Conservation (phyloP, 2,888 invertebrate species). For the Steinernema scapterisci region DNA sequence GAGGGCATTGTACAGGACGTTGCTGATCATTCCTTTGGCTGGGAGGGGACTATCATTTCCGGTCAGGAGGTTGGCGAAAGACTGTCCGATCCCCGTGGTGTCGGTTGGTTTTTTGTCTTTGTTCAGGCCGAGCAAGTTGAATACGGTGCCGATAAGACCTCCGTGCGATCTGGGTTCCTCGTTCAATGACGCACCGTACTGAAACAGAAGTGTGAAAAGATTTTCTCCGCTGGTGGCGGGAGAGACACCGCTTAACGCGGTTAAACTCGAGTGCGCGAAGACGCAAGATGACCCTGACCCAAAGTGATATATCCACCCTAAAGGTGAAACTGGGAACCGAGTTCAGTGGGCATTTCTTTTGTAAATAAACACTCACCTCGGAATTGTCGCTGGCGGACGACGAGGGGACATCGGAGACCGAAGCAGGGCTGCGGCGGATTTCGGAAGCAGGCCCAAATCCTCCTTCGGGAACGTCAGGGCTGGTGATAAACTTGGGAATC, state of each 20-base stretch:
- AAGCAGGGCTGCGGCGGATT: constrained; percentile 58
- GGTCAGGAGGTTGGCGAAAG: constrained; percentile 58
- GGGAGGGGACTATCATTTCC: constrained; percentile 64
- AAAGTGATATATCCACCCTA: not conserved
- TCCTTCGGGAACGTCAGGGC: constrained; percentile 63
- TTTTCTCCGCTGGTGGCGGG: not conserved
- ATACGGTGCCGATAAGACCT: constrained; percentile 65
- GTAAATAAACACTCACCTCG: constrained; percentile 7
- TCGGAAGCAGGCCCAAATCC: constrained; percentile 60
- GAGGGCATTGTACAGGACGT: constrained; percentile 67
- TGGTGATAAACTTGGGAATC: constrained; percentile 46
- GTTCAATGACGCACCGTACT: constrained; percentile 60
- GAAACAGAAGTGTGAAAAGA: constrained; percentile 31
- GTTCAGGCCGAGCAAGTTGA: constrained; percentile 63
- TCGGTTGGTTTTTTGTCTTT: constrained; percentile 55
- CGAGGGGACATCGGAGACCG: constrained; percentile 51
- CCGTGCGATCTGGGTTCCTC: constrained; percentile 61
- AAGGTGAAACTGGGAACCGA: not conserved
- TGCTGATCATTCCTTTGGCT: constrained; percentile 62
- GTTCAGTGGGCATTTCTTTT: not conserved
- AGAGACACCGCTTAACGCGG: not conserved
- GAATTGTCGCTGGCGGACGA: constrained; percentile 44
- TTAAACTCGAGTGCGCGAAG: constrained; percentile 20
- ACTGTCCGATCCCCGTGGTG: constrained; percentile 57
- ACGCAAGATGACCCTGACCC: constrained; percentile 22